These are phyloP conservation scores for Polyommatus icarus DNA, from an alignment of 2,888 invertebrate species.

Conservation along the genomic window DNA sequence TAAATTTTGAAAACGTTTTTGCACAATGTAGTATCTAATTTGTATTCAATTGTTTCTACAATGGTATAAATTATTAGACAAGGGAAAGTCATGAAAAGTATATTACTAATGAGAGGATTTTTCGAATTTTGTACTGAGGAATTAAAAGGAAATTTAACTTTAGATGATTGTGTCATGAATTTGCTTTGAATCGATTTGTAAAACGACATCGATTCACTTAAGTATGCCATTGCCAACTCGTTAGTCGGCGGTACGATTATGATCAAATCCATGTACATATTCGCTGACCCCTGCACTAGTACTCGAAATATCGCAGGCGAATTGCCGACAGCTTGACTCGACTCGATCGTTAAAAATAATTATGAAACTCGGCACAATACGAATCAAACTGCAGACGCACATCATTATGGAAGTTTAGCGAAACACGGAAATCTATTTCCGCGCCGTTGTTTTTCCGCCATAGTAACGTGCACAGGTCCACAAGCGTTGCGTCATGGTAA, in stretches of 20 bases:
- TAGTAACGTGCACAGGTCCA: constrained; percentile 67
- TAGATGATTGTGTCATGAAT: neutral
- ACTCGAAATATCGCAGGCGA: neutral
- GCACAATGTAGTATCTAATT: neutral
- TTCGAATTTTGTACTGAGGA: neutral
- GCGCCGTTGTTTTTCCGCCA: constrained; percentile 75
- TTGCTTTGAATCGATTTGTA: constrained; percentile 8
- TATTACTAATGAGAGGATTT: neutral
- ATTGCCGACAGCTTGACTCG: neutral
- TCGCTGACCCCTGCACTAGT: neutral
- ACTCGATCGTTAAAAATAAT: constrained; percentile 5
- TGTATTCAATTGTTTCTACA: neutral
- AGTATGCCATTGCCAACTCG: constrained; percentile 22
- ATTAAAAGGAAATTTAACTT: neutral
- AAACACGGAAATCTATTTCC: constrained; percentile 72
- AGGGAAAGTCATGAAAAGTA: neutral
- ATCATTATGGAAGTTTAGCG: constrained; percentile 40
- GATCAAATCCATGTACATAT: constrained; percentile 11
- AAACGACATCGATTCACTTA: constrained; percentile 18
- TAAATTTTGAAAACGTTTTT: neutral
- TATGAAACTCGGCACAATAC: constrained; percentile 6
- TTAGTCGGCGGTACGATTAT: constrained; percentile 20
- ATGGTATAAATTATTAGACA: neutral
- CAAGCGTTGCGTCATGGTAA: constrained; percentile 72
- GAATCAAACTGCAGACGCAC: neutral